Evolutionary conservation across 2,113 vertebrate genomes (phyloP).

Genomic region (Cyanoderma ruficeps): DNA sequence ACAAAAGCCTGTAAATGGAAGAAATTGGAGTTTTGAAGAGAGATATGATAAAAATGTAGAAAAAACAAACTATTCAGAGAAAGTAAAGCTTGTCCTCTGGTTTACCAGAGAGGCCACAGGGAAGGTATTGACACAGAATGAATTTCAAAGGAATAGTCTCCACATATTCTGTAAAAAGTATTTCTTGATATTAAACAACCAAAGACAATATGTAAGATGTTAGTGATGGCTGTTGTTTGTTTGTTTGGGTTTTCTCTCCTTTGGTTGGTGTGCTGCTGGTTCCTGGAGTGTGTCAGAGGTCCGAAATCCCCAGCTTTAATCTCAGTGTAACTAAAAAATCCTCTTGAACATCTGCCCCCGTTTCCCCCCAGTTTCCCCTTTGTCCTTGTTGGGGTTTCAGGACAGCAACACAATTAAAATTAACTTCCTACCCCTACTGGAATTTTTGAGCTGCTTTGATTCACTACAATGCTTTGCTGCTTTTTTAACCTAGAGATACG

Average conservation of each 20-base stretch:
- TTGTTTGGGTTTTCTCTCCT: not conserved
- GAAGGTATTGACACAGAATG: not conserved
- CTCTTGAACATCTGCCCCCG: not conserved
- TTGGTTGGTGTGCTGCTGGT: not conserved
- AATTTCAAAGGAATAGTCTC: conserved; percentile 17
- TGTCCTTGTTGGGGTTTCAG: not conserved
- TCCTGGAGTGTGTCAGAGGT: not conserved
- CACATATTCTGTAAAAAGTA: conserved; percentile 52
- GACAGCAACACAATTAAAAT: not conserved
- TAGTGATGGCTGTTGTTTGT: conserved; percentile 32
- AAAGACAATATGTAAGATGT: conserved; percentile 45
- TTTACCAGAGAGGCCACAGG: not conserved
- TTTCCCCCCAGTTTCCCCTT: not conserved
- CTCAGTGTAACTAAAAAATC: not conserved
- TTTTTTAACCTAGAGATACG: not conserved
- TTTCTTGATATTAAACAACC: conserved; percentile 68
- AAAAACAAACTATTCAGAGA: not conserved
- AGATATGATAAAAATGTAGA: not conserved
- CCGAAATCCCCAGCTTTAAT: not conserved
- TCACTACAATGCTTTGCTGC: not conserved
- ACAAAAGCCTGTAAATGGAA: not conserved
- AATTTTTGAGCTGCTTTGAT: not conserved
- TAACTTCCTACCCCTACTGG: not conserved
- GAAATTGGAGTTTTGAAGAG: not conserved
- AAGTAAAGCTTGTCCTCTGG: not conserved